phyloP scores from a whole-genome alignment of 2,888 invertebrate genomes.

The Cryptophagus acutangulus region DNA sequence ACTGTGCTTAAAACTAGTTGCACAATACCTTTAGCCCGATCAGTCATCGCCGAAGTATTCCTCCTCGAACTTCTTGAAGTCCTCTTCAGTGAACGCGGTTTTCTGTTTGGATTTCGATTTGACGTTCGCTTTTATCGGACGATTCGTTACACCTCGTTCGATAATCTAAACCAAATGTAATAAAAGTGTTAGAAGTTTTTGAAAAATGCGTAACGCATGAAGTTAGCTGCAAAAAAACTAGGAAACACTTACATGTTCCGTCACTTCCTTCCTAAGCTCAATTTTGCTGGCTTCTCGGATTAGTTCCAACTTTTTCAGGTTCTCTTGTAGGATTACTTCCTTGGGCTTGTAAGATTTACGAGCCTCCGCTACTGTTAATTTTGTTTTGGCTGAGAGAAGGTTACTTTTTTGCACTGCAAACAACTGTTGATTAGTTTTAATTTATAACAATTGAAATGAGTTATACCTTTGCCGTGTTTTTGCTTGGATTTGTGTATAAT shows the following conservation, averaged over 20 bases:
- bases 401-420: conserved; percentile 29
- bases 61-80: conserved; percentile 61
- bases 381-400: conserved; percentile 33
- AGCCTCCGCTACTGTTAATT: conserved; percentile 40
- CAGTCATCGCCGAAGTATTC: conserved; percentile 55
- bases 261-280: conserved; percentile 35
- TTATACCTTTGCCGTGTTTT: conserved; percentile 33
- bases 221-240: conserved; percentile 2
- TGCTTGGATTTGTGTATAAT: conserved; percentile 26
- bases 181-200: too few relatives aligned
- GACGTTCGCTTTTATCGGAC: conserved; percentile 45
- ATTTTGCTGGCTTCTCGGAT: conserved; percentile 37
- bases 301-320: conserved; percentile 39
- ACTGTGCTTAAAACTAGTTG: conserved; percentile 30
- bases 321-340: conserved; percentile 38
- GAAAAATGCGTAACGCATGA: conserved; percentile 5
- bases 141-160: conserved; percentile 52
- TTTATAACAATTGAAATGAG: conserved; percentile 5
- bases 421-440: not conserved
- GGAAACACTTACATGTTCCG: conserved; percentile 27
- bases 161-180: conserved; percentile 49
- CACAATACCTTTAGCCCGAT: conserved; percentile 31
- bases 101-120: conserved; percentile 50
- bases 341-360: conserved; percentile 36
- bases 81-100: conserved; percentile 66